Conservation (phyloP, 2,113 vertebrate genomes). For the Saimiri boliviensis region DNA sequence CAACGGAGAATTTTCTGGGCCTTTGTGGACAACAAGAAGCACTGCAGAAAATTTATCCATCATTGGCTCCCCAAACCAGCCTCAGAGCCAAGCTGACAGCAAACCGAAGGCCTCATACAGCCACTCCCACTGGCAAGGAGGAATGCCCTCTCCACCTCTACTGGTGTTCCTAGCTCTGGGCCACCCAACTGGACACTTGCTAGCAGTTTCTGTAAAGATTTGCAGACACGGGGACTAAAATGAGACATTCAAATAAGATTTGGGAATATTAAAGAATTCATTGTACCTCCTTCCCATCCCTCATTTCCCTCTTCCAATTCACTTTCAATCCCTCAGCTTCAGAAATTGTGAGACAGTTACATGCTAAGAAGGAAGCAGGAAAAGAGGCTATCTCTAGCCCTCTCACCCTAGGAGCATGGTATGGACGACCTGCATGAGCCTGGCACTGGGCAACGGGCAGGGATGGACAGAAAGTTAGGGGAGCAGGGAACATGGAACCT, state of each 20-base stretch:
- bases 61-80: background rate
- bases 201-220: background rate
- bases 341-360: background rate
- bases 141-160: background rate
- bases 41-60: background rate
- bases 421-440: background rate
- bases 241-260: background rate
- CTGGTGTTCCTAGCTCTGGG: background rate
- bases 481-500: background rate
- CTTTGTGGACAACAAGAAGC: background rate
- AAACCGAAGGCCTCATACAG: background rate
- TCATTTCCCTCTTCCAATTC: background rate
- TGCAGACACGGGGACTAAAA: background rate
- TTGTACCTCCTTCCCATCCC: too few species aligned
- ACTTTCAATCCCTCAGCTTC: background rate
- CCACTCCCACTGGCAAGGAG: background rate
- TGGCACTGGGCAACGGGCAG: background rate
- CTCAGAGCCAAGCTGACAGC: background rate
- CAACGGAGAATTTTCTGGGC: background rate
- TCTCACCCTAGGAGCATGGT: accelerated
- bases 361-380: background rate
- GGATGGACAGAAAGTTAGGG: background rate
- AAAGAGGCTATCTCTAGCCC: too few species aligned
- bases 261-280: background rate
- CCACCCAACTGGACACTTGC: background rate